These are phyloP conservation scores for Australoheros facetus DNA, from an alignment of 2,797 vertebrate species.

Conservation along the genomic window DNA sequence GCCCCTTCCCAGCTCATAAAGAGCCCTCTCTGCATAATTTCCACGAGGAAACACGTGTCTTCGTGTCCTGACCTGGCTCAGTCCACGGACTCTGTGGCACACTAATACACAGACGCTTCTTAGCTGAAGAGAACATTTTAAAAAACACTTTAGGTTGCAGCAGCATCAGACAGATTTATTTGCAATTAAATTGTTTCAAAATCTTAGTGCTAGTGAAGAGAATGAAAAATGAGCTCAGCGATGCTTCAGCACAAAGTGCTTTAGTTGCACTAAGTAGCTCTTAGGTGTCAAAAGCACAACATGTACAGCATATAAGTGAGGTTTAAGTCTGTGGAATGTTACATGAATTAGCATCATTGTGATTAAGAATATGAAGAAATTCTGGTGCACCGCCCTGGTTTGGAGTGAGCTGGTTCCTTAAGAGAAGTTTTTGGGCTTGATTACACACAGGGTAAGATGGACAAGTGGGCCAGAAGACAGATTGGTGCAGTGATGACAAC, in stretches of 20 bases:
- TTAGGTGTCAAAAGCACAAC: conserved; percentile 6
- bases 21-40: conserved; percentile 40
- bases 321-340: background rate
- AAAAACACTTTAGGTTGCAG: conserved; percentile 5
- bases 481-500: conserved; percentile 4
- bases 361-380: background rate
- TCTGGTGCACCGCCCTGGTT: background rate
- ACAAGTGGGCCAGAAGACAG: background rate
- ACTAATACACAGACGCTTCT: conserved; percentile 5
- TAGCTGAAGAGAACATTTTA: conserved; percentile 23
- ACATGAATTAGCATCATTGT: background rate
- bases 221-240: background rate
- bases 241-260: background rate
- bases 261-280: background rate
- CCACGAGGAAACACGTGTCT: conserved; percentile 23
- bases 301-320: background rate
- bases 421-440: background rate
- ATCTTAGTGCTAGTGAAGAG: background rate
- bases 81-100: background rate
- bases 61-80: conserved; percentile 29
- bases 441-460: background rate
- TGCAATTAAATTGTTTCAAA: background rate
- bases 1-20: conserved; percentile 34
- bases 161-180: background rate
- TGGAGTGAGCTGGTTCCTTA: background rate